These are phyloP conservation scores for Agrotis ipsilon DNA, from an alignment of 2,888 invertebrate genomes.

Conservation along the genomic window DNA sequence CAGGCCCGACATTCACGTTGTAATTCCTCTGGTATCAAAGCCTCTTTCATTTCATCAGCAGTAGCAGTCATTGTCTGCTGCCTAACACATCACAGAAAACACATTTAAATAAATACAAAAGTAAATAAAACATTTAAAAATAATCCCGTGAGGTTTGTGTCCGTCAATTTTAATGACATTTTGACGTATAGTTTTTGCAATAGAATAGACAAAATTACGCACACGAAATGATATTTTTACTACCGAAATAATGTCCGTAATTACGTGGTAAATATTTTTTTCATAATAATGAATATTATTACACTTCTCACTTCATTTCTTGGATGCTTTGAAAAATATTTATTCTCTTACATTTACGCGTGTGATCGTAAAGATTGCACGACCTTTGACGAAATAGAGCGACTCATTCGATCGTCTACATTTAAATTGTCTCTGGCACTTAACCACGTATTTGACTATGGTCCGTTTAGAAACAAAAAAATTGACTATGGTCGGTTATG, in stretches of 20 bases:
- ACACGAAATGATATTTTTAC: constrained; percentile 13
- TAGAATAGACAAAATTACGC: constrained; percentile 60
- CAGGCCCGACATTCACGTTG: constrained; percentile 80
- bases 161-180: constrained; percentile 59
- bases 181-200: constrained; percentile 61
- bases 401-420: constrained; percentile 30
- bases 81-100: constrained; percentile 52
- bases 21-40: constrained; percentile 9
- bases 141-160: constrained; percentile 45
- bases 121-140: constrained; percentile 48
- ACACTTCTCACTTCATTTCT: constrained; percentile 18
- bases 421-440: constrained; percentile 39
- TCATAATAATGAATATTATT: not conserved
- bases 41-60: constrained; percentile 12
- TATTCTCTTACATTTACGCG: constrained; percentile 6
- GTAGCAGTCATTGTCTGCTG: constrained; percentile 53
- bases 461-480: constrained; percentile 9
- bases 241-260: not conserved
- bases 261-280: not conserved
- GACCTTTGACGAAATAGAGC: constrained; percentile 17
- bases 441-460: constrained; percentile 19
- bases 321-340: constrained; percentile 22
- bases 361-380: constrained; percentile 18
- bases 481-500: constrained; percentile 27
- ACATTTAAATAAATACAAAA: constrained; percentile 23